Base-by-base conservation (phyloP, 2,113 vertebrate species). In the Nestor notabilis region DNA sequence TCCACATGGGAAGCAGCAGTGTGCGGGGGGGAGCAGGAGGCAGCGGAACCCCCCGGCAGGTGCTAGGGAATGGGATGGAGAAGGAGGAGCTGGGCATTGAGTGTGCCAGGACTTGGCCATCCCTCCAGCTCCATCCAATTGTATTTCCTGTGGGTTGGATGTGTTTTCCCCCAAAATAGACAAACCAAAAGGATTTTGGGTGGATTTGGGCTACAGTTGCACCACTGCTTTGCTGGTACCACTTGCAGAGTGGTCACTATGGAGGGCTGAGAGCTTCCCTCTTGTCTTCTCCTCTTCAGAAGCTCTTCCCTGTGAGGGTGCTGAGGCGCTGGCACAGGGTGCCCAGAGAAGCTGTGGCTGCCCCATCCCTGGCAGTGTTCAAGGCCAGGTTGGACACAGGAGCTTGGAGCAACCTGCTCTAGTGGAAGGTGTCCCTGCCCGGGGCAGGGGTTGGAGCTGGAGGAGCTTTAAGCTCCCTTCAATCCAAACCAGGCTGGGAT, bases 221-320 rank as follows among this genome's bases (percentile, higher is more conserved):
- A 0, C 0, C 1, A 19, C 7, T n/a, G 63, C 1, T 27, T 49
- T 56, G 24, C 35, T 2, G 11, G 27, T 13, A 1, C 17, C 1
- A 6, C 2, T 0, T 1, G 24, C 2, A 6, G 31, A 17, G 37
- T 0, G 60, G 25, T 43, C 21, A 0, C 33, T 0, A 3, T 5
- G 27, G 35, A 58, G 81, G 56, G 50, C 13, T 17, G 6, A 17
- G 20, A 4, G 17, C 6, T 28, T 60, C n/a, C 66, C 47, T 5
- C 25, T 33, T 13, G 43, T 13, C 25, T 41, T 25, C 35, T 37
- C 52, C 56, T 23, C 43, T 47, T 56, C 29, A 44, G 56, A 23
- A 58, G 33, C 56, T 58, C 56, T 58, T 58, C 56, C 56, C 14
- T 58, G 56, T n/a, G 33, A 58, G 56, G 33, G 21, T 24, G 13